phyloP scores from a whole-genome alignment of 2,888 invertebrate genomes.

The Hydroisotoma schaefferi region DNA sequence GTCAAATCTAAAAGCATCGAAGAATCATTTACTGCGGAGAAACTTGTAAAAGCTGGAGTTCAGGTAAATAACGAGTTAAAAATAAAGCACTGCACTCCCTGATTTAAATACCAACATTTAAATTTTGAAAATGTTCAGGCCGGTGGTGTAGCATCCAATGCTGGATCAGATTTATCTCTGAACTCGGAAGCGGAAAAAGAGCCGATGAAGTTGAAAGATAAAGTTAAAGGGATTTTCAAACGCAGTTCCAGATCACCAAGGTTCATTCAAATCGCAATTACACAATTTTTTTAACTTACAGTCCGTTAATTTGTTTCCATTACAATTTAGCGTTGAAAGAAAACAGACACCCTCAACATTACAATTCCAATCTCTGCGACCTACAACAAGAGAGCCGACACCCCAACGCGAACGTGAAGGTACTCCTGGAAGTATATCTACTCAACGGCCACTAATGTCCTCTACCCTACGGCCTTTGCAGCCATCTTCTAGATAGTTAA shows the following conservation, averaged over 20 bases:
- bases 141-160: constrained; percentile 58
- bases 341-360: constrained; percentile 19
- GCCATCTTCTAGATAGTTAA: no score
- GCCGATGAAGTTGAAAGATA: constrained; percentile 66
- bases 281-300: not conserved
- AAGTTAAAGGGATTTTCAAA: constrained; percentile 79
- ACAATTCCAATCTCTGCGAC: constrained; percentile 20
- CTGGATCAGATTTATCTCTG: constrained; percentile 68
- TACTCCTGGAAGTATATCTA: constrained; percentile 38
- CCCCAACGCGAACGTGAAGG: constrained; percentile 33
- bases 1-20: constrained; percentile 81
- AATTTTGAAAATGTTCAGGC: constrained; percentile 35
- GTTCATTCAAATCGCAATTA: constrained; percentile 51
- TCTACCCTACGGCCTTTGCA: constrained; percentile 19
- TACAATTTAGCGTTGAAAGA: constrained; percentile 41
- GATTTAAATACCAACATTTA: not conserved
- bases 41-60: constrained; percentile 44
- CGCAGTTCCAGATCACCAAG: constrained; percentile 66
- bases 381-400: constrained; percentile 29
- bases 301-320: not conserved
- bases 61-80: constrained; percentile 30
- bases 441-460: constrained; percentile 49
- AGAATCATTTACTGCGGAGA: constrained; percentile 53
- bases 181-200: constrained; percentile 61
- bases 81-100: not conserved